Conservation (phyloP, 2,888 invertebrate species). For the Latrodectus elegans region DNA sequence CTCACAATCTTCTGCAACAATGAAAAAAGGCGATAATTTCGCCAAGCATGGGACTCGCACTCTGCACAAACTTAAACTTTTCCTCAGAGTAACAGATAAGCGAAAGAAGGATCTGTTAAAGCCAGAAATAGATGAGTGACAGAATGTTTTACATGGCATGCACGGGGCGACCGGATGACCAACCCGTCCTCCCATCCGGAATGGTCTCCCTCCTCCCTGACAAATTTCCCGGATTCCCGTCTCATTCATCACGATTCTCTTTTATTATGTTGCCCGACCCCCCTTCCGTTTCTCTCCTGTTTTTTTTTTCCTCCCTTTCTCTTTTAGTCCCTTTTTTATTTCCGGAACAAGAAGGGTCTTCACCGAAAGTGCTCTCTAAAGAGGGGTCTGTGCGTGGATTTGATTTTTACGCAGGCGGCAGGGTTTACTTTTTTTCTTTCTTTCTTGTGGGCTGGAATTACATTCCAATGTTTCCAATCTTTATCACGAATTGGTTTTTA, state of each 20-base stretch:
- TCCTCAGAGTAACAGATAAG: constrained; percentile 17
- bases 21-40: not conserved
- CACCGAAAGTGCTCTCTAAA: constrained; percentile 2
- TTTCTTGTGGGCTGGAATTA: not conserved
- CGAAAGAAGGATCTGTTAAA: constrained; percentile 42
- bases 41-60: constrained; percentile 34
- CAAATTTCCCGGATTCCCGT: constrained; percentile 66
- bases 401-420: not conserved
- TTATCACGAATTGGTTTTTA: not conserved
- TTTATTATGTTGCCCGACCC: constrained; percentile 60
- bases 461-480: not conserved
- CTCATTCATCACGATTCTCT: constrained; percentile 64
- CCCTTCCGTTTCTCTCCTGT: not conserved
- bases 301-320: not conserved
- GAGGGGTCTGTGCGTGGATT: not conserved
- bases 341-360: not conserved
- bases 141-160: constrained; percentile 65
- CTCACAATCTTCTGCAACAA: too few relatives aligned
- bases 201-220: constrained; percentile 41
- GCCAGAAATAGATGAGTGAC: constrained; percentile 58
- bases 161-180: constrained; percentile 60
- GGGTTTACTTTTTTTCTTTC: not conserved
- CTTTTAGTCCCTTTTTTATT: not conserved
- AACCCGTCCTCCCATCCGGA: constrained; percentile 38
- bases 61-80: constrained; percentile 24